Base-by-base conservation (phyloP, 2,888 invertebrate species). In the Drosophila falleni region DNA sequence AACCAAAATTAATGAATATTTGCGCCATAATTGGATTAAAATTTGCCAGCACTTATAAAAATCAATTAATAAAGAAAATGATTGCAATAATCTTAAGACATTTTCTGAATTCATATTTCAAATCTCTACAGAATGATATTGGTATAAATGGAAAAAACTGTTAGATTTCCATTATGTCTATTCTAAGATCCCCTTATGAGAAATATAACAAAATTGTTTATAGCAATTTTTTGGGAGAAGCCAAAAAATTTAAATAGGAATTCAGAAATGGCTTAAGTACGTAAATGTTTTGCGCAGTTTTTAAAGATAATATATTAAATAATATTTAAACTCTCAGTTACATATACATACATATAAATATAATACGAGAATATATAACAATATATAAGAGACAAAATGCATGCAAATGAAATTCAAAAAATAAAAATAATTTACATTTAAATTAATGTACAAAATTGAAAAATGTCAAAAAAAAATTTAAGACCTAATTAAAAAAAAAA, bases 11-110 rank as follows among this genome's bases (percentile, higher is more conserved):
- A 8, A 8, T 1, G 10, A 31, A 2, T 54, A 74, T 58, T 72
- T 67, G 54, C 69, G 82, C 87, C 87, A 83, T 83, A 83, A 70
- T 67, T 77, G 81, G 84, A 81, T 62, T 71, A 41, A 19, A 53
- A 44, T 46, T 70, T 71, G 49, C 42, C 62, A 78, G 67, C 67
- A 78, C 61, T 67, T 46, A 55, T 13, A 62, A 78, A 76, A 70
- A 16, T 33, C 29, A 69, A 60, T 50, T 72, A 49, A 62, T 58
- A 44, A 44, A 56, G 13, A 54, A 71, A 67, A 35, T 9, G 19
- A 51, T 46, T 62, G 66, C 39, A 49, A 54, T 42, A 75, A 39
- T 47, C 33, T 54, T 61, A 70, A 64, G 59, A 61, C 60, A 42
- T 44, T n/a, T 44, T 44, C 19, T 31, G 19, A 55, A 15, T 55